Evolutionary conservation across 2,888 invertebrate species (phyloP).

Genomic region (Ditula angustiorana): DNA sequence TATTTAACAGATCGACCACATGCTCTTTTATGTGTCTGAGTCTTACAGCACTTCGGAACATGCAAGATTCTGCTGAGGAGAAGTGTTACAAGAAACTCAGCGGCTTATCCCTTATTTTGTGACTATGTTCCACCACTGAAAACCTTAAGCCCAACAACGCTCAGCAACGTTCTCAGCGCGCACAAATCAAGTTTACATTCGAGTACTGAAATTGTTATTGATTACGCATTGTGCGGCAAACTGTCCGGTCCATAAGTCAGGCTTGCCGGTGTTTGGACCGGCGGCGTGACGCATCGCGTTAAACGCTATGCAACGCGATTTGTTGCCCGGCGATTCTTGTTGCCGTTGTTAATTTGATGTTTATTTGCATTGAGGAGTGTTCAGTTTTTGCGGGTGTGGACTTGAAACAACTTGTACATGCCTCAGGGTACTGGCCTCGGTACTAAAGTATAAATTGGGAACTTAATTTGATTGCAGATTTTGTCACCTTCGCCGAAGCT

Average conservation of each 20-base stretch:
- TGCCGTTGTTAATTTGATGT: constrained; percentile 30
- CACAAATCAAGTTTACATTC: constrained; percentile 66
- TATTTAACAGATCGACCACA: too few species aligned
- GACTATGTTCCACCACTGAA: not conserved
- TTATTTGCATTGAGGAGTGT: constrained; percentile 27
- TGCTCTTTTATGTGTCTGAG: too few species aligned
- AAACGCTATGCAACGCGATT: constrained; percentile 42
- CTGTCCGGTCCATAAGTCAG: constrained; percentile 66
- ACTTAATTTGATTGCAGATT: not conserved
- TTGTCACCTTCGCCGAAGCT: not conserved
- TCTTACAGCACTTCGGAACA: too few species aligned
- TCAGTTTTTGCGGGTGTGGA: not conserved
- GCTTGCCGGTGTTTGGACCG: constrained; percentile 72
- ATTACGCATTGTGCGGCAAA: constrained; percentile 70
- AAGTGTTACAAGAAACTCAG: too few species aligned
- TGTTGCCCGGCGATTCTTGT: constrained; percentile 8
- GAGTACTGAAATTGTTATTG: constrained; percentile 79
- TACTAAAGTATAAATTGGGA: too few species aligned
- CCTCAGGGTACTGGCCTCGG: not conserved
- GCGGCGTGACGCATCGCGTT: constrained; percentile 52
- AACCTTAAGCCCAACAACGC: not conserved
- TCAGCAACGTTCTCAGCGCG: constrained; percentile 41
- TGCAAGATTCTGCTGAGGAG: too few species aligned
- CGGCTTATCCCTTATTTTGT: too few species aligned
- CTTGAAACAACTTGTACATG: not conserved